Evolutionary conservation across 2,797 vertebrate species (phyloP).

Genomic region (Holocentrus rufus): DNA sequence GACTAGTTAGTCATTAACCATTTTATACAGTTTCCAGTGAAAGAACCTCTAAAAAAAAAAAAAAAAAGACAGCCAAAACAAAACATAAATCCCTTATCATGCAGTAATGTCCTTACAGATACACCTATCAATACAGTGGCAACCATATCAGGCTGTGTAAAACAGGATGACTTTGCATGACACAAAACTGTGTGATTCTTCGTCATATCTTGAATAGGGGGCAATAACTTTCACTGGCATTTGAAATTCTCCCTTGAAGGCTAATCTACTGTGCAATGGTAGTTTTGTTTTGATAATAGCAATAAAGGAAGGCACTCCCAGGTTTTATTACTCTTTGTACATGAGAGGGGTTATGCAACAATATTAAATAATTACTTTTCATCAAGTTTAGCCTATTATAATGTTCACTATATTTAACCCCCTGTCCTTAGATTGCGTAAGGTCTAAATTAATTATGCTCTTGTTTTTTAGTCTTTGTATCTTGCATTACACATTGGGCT

Average conservation of each 20-base stretch:
- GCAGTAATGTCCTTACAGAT: slow-evolving; percentile 8
- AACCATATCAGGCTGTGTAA: background rate
- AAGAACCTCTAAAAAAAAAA: background rate
- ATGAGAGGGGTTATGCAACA: background rate
- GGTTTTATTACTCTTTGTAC: slow-evolving; percentile 14
- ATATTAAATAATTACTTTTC: background rate
- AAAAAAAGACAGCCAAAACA: background rate
- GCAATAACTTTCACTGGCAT: slow-evolving; percentile 25
- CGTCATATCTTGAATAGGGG: background rate
- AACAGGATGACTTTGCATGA: background rate
- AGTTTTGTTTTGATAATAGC: slow-evolving; percentile 24
- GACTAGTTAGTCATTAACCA: slow-evolving; percentile 14
- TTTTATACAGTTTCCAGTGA: background rate
- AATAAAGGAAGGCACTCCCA: slow-evolving; percentile 19
- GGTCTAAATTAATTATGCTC: background rate
- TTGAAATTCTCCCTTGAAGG: background rate
- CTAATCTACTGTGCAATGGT: background rate
- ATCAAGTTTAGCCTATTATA: background rate
- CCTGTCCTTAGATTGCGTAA: background rate
- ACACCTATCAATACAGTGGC: slow-evolving; percentile 10
- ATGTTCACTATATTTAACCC: background rate
- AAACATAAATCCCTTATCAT: background rate
- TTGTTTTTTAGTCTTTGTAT: too few relatives aligned
- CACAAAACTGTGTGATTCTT: background rate
- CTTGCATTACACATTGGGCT: background rate